A percentile compares a stretch with the other conserved stretches of the same genome.
Evolutionary conservation across 2,888 invertebrate species (phyloP).

Genomic region (Amphipyra berbera): DNA sequence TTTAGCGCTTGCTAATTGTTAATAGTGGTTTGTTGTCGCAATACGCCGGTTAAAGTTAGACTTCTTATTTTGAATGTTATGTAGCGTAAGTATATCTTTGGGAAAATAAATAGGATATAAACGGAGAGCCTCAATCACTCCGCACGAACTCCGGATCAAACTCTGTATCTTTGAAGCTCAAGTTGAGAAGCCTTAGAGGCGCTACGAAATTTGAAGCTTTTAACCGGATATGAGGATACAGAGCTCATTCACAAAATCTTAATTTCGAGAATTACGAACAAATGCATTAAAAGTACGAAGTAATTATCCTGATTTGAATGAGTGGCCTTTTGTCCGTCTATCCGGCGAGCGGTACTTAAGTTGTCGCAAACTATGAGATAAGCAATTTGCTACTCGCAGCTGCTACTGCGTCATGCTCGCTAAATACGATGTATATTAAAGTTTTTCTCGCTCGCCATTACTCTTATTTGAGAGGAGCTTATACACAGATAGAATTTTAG

Average conservation of each 20-base stretch:
- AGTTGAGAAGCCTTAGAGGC: conserved; percentile 1
- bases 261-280: no score
- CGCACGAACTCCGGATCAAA: conserved; percentile 28
- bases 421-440: conserved; percentile 13
- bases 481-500: no score
- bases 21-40: no score
- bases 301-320: conserved; percentile 1
- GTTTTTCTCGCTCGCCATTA: conserved; percentile 9
- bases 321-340: not conserved
- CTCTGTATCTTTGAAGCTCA: not conserved
- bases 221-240: no score
- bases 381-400: conserved; percentile 25
- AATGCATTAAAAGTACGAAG: no score
- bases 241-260: no score
- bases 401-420: conserved; percentile 11
- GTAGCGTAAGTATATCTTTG: conserved; percentile 6
- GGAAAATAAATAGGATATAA: conserved; percentile 25
- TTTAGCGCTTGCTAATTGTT: no score
- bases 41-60: no score
- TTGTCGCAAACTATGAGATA: conserved; percentile 30
- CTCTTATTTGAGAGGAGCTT: conserved; percentile 5
- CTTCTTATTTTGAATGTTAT: conserved; percentile 4
- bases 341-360: conserved; percentile 15
- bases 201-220: not conserved
- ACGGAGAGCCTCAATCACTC: conserved; percentile 25